Evolutionary conservation across 2,113 vertebrate species (phyloP).

Genomic region (Pollachius pollachius): DNA sequence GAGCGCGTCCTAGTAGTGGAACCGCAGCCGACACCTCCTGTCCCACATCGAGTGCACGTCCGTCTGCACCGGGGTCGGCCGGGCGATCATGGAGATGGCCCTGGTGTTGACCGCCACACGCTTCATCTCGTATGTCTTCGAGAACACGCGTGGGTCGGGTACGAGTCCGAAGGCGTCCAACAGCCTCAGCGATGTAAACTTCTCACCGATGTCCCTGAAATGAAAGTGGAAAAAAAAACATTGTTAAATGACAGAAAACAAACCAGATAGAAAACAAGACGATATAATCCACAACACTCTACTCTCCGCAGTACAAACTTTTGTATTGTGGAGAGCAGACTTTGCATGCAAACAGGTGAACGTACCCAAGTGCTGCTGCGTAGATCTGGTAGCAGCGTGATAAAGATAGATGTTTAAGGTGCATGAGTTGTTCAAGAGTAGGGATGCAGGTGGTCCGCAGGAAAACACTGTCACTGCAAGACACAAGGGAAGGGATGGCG

Average conservation of each 20-base stretch:
- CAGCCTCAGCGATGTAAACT: constrained; percentile 72
- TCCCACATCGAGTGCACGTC: constrained; percentile 80
- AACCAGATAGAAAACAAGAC: no score
- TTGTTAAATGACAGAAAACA: no score
- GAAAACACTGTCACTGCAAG: constrained; percentile 85
- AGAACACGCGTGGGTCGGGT: constrained; percentile 72
- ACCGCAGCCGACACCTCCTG: constrained; percentile 75
- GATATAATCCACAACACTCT: no score
- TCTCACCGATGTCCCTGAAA: background rate
- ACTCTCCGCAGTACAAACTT: background rate
- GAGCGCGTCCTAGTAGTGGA: constrained; percentile 15
- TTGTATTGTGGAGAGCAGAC: background rate
- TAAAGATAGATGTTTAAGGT: constrained; percentile 82
- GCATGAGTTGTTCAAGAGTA: constrained; percentile 74
- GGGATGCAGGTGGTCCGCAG: constrained; percentile 83
- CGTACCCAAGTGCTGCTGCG: constrained; percentile 78
- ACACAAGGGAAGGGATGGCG: background rate
- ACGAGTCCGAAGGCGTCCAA: constrained; percentile 90
- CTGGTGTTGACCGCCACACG: constrained; percentile 81
- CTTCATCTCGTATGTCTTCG: constrained; percentile 79
- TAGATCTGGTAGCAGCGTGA: constrained; percentile 94
- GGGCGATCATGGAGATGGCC: constrained; percentile 80
- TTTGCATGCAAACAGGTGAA: background rate
- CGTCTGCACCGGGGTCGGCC: constrained; percentile 75
- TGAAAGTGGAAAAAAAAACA: background rate